Conservation (phyloP, 2,888 invertebrate species). For the Lasioglossum oenotherae region DNA sequence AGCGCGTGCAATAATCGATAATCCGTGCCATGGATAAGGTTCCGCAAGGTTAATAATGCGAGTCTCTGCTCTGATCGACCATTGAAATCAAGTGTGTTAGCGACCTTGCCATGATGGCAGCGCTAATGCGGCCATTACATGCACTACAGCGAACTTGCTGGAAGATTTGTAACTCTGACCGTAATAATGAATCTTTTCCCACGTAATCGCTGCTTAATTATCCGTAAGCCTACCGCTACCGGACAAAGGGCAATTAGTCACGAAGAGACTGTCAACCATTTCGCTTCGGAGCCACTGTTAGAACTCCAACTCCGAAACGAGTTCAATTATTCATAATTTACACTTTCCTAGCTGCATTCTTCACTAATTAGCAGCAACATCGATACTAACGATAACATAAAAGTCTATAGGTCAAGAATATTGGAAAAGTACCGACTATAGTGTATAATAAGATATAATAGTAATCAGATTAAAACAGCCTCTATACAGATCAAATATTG, state of each 20-base stretch:
- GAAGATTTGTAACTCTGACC: slow-evolving; percentile 1
- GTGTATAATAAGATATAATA: background rate
- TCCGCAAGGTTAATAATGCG: slow-evolving; percentile 41
- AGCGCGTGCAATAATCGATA: slow-evolving; percentile 52
- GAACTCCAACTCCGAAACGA: background rate
- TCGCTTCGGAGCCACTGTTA: background rate
- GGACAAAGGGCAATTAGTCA: background rate
- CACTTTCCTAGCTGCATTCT: background rate
- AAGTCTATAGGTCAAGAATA: background rate
- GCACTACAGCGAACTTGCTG: slow-evolving; percentile 10
- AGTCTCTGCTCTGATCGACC: slow-evolving; percentile 12
- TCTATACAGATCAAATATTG: background rate
- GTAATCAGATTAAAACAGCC: background rate
- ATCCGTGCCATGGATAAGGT: slow-evolving; percentile 33
- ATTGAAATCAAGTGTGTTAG: slow-evolving; percentile 22
- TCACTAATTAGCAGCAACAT: background rate
- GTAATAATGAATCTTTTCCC: slow-evolving; percentile 8
- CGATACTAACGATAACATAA: background rate
- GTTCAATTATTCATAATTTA: background rate
- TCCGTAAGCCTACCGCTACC: background rate
- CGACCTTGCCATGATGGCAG: slow-evolving; percentile 29
- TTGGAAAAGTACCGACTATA: background rate
- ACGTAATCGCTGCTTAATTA: background rate
- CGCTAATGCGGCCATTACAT: slow-evolving; percentile 3
- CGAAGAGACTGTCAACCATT: background rate